A percentile compares a stretch with the other conserved stretches of the same genome.
Evolutionary conservation across 1,140 invertebrate genomes (phyloP).

Genomic region (Eciton burchellii): DNA sequence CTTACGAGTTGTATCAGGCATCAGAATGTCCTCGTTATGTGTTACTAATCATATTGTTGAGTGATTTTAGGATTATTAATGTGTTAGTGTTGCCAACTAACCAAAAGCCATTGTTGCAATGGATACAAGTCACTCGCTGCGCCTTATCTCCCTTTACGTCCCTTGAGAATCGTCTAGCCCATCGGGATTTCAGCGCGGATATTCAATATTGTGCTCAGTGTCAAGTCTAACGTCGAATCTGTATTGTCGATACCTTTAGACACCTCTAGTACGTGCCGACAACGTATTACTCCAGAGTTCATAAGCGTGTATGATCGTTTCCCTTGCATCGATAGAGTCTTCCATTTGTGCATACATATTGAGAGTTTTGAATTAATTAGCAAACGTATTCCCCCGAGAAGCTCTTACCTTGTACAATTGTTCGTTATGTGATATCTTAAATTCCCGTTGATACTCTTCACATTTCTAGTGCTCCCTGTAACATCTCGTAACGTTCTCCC

Average conservation of each 20-base stretch:
- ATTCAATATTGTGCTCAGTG: conserved; percentile 2
- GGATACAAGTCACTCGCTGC: conserved; percentile 83
- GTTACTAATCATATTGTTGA: conserved; percentile 84
- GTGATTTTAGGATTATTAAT: conserved; percentile 84
- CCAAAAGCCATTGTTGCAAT: conserved; percentile 82
- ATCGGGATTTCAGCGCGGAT: conserved; percentile 6
- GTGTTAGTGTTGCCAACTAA: conserved; percentile 85
- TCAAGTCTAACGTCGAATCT: conserved; percentile 2
- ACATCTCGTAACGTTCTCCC: background rate
- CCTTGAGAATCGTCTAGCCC: conserved; percentile 46
- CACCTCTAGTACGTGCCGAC: background rate
- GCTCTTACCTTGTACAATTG: background rate
- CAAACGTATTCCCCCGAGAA: conserved; percentile 17
- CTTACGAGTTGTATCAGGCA: conserved; percentile 58
- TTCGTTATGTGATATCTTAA: conserved; percentile 17
- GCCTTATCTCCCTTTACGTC: conserved; percentile 78
- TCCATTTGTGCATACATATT: conserved; percentile 15
- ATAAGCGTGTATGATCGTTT: conserved; percentile 10
- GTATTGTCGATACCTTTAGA: conserved; percentile 9
- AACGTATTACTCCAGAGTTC: conserved; percentile 20
- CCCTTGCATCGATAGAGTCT: conserved; percentile 4
- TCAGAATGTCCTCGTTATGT: conserved; percentile 76
- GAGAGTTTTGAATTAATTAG: conserved; percentile 7
- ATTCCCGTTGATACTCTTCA: background rate
- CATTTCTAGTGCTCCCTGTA: background rate